Conservation (phyloP, 2,888 invertebrate species). For the Conomelus anceps region DNA sequence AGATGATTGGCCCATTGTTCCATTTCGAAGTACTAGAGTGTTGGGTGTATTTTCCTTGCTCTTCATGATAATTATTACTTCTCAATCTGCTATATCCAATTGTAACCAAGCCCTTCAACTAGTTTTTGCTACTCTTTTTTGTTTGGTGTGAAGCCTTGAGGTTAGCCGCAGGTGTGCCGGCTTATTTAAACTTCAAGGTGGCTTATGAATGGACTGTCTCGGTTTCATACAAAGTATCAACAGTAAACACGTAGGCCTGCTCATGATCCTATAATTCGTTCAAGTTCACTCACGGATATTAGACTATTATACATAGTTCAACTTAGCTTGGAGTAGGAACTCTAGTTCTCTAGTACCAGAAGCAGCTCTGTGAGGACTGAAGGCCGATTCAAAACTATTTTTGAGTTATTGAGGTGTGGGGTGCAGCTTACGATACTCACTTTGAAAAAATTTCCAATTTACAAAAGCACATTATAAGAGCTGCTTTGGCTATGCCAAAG, state of each 20-base stretch:
- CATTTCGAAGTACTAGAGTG: not conserved
- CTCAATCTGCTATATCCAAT: not conserved
- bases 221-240: not conserved
- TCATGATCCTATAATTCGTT: not conserved
- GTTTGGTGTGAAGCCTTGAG: not conserved
- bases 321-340: too few relatives aligned
- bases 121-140: not conserved
- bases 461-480: too few relatives aligned
- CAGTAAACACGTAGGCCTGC: not conserved
- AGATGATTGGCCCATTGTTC: not conserved
- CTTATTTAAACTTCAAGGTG: not conserved
- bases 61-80: not conserved
- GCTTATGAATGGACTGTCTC: not conserved
- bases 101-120: not conserved
- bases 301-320: too few relatives aligned
- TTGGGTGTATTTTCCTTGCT: too few relatives aligned
- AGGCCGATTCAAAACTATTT: too few relatives aligned
- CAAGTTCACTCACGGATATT: not conserved
- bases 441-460: too few relatives aligned
- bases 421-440: too few relatives aligned
- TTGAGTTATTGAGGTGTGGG: too few relatives aligned
- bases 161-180: not conserved
- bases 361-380: too few relatives aligned
- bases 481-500: too few relatives aligned
- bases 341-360: too few relatives aligned